phyloP scores from a whole-genome alignment of 2,888 invertebrate genomes.

The Mycalesis mineus region DNA sequence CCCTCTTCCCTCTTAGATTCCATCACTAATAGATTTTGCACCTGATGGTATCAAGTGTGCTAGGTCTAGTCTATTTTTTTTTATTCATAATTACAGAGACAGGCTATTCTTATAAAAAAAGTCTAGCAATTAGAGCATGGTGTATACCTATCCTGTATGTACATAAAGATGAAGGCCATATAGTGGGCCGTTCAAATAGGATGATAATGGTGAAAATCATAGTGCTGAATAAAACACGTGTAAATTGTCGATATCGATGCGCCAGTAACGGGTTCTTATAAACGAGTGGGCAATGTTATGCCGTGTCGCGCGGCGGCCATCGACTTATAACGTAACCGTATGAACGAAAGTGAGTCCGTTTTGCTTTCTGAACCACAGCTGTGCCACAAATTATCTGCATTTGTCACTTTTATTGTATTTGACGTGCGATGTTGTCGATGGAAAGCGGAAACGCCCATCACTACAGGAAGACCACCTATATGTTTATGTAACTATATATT shows the following conservation, averaged over 20 bases:
- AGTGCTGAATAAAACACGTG: neutral
- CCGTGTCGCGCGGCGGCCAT: constrained; percentile 36
- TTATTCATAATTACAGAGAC: too few species aligned
- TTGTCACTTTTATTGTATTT: constrained; percentile 34
- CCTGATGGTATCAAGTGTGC: too few species aligned
- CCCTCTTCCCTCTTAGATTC: too few species aligned
- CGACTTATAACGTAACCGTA: constrained; percentile 46
- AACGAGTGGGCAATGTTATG: neutral
- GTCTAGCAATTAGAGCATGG: too few species aligned
- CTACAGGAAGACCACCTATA: constrained; percentile 1
- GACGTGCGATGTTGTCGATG: constrained; percentile 35
- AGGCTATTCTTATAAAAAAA: too few species aligned
- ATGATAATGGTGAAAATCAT: too few species aligned
- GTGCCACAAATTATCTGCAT: constrained; percentile 48
- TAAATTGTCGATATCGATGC: neutral
- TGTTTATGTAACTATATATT: neutral
- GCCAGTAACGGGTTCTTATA: neutral
- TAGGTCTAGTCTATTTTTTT: too few species aligned
- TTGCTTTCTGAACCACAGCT: constrained; percentile 62
- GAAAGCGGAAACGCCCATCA: constrained; percentile 40
- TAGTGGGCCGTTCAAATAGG: too few species aligned
- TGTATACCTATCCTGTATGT: too few species aligned
- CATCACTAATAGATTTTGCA: too few species aligned
- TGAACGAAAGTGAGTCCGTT: constrained; percentile 63
- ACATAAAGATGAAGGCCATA: too few species aligned